Base-by-base conservation (phyloP, 1,140 invertebrate genomes). In the Chionoecetes opilio region DNA sequence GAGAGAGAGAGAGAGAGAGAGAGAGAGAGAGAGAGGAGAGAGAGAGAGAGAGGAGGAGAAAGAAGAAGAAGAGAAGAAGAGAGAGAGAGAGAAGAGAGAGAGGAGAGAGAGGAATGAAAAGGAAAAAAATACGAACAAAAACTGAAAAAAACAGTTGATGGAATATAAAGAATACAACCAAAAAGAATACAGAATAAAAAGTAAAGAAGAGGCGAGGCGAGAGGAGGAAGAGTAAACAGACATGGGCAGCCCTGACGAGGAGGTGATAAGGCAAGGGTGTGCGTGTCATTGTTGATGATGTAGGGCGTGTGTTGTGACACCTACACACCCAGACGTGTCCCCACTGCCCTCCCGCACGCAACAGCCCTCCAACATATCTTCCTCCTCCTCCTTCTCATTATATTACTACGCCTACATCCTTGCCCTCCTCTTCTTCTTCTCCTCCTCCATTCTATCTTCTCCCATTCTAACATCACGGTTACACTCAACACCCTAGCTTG, bases 231-330 rank as follows among this genome's bases (percentile, higher is more conserved):
- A 17, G 46, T 31, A 34, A 35, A 75, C 89, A 91, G n/a, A 75
- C 89, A 34, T 3, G 89, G 53, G 38, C 89, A 35, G 17, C 29
- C 31, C 89, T 75, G 53, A 75, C 29, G 53, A 91, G n/a, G 29
- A 17, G 3, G 14, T 0, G 89, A 91, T 91, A 91, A 32, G 14
- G 31, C 41, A 8, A 0, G 26, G 3, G 53, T 17, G n/a, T 75
- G 89, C 53, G 89, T 91, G 89, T 91, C 89, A 17, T 91, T 91
- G 46, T 91, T 91, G 41, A 91, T 91, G 89, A 17, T 91, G 46
- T 9, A 9, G 29, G 32, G 89, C 26, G 46, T 31, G 53, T 91
- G 41, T 91, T 91, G 46, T 91, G 89, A 91, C 89, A 91, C 46
- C 89, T 63, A 91, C 89, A 91, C 21, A n/a, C 46, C 46, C 89